Evolutionary conservation across 1,140 invertebrate genomes (phyloP), one percentile per base, ranked within the genome.

Genomic region (Lepidurus apus): DNA sequence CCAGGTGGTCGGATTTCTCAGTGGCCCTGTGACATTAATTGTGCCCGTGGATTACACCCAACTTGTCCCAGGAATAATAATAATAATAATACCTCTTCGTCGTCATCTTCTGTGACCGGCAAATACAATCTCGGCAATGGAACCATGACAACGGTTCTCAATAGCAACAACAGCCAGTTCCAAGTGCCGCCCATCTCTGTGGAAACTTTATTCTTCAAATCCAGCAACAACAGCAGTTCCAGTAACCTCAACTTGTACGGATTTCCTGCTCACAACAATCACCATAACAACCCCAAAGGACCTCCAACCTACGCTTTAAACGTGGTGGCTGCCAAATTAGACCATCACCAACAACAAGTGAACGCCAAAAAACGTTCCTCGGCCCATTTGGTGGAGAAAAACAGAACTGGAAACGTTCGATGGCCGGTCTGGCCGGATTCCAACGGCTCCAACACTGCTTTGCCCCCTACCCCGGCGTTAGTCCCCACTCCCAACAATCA

Each of bases 21-120:
- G 53, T 65, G 53, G 53, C 53, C 53, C 53, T 65, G 53, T 65
- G 53, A 65, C 53, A 65, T 65, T 65, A 65, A 65, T 21, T 65
- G 53, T 65, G 53, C 53, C 53, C 53, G 53, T 65, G 53, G 53
- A 65, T 65, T 65, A 65, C 53, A 65, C 53, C 53, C 8, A 65
- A 65, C 53, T 65, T 65, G 53, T 21, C 53, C 53, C 17, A 65
- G 53, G 53, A 65, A 65, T 65, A 65, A 65, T 21, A 65, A 65
- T n/a, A 53, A 13, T 13, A 65, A 21, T 65, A 34, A 34, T 34
- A 34, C 34, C 34, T 34, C 34, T 34, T 34, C 34, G 34, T 34
- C 34, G 34, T 65, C 53, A 21, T 65, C 53, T 9, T 9, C 53
- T 21, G 13, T 21, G 17, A 65, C 8, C 53, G 53, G 53, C 53